Evolutionary conservation across 2,797 vertebrate species (phyloP).

Genomic region (Melanotaenia pygmaea): DNA sequence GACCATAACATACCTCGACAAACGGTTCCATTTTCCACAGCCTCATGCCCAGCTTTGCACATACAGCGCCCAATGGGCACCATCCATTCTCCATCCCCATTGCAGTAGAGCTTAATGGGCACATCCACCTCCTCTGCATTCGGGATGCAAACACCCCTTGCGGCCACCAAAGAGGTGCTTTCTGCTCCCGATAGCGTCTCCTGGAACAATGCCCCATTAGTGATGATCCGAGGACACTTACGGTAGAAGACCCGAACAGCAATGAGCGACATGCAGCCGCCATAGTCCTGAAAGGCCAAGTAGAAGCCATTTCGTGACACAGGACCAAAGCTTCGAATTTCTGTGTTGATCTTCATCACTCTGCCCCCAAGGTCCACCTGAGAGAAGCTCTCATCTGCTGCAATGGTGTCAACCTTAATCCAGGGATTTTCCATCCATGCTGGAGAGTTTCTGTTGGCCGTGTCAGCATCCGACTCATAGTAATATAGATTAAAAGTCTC

Average conservation of each 20-base stretch:
- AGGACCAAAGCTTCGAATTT: conserved; percentile 95
- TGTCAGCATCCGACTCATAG: conserved; percentile 92
- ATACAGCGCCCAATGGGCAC: conserved; percentile 98
- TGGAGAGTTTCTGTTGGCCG: conserved; percentile 90
- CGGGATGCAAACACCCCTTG: conserved; percentile 92
- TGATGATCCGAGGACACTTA: conserved; percentile 93
- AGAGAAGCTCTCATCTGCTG: conserved; percentile 97
- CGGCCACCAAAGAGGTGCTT: conserved; percentile 95
- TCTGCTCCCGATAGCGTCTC: conserved; percentile 97
- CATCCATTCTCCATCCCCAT: conserved; percentile 98
- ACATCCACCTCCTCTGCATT: conserved; percentile 98
- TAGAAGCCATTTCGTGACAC: conserved; percentile 97
- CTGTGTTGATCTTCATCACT: conserved; percentile 99
- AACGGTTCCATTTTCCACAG: conserved; percentile 92
- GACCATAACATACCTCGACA: conserved; percentile 89
- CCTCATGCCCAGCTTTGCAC: conserved; percentile 94
- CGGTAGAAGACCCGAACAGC: conserved; percentile 96
- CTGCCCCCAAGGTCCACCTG: conserved; percentile 96
- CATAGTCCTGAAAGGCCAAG: conserved; percentile 98
- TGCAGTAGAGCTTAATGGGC: conserved; percentile 98
- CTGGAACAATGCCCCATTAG: conserved; percentile 93
- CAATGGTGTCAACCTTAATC: conserved; percentile 98
- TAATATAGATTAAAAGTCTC: conserved; percentile 99
- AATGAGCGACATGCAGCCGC: conserved; percentile 97
- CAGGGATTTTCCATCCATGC: conserved; percentile 99